Evolutionary conservation across 1,140 invertebrate genomes (phyloP).

Genomic region (Cydia splendana): DNA sequence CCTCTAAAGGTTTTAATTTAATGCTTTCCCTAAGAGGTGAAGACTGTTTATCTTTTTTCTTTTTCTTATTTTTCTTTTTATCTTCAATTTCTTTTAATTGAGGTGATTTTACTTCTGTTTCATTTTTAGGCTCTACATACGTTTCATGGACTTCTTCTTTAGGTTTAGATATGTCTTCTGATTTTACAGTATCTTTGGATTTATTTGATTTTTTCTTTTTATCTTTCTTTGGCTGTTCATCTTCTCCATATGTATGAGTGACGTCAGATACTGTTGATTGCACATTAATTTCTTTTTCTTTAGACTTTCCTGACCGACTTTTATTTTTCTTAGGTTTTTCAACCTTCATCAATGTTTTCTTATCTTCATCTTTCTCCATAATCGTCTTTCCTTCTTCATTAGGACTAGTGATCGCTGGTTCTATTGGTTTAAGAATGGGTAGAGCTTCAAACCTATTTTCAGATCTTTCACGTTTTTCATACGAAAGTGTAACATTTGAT

Average conservation of each 20-base stretch:
- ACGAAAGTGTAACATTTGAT: constrained; percentile 42
- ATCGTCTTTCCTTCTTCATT: constrained; percentile 49
- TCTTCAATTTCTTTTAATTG: constrained; percentile 33
- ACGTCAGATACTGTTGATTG: constrained; percentile 37
- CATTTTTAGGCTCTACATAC: constrained; percentile 37
- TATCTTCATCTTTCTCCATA: background rate
- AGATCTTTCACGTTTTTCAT: constrained; percentile 57
- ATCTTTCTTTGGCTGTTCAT: constrained; percentile 58
- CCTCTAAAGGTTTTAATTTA: constrained; percentile 46
- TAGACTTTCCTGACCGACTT: constrained; percentile 56
- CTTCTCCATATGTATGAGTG: constrained; percentile 52
- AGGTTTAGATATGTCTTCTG: constrained; percentile 38
- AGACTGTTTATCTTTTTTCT: constrained; percentile 61
- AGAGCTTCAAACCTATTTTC: constrained; percentile 69
- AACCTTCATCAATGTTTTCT: constrained; percentile 34
- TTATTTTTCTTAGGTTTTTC: constrained; percentile 47
- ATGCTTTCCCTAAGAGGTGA: constrained; percentile 33
- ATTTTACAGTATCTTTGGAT: constrained; percentile 51
- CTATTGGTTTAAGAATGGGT: constrained; percentile 49
- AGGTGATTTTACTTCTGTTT: constrained; percentile 37
- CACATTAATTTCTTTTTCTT: constrained; percentile 58
- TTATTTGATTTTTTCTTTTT: constrained; percentile 64
- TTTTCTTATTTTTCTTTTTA: constrained; percentile 67
- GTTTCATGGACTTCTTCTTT: constrained; percentile 34
- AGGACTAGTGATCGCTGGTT: constrained; percentile 41